phyloP scores from a whole-genome alignment of 2,113 vertebrate species.

The Xenopus borealis region DNA sequence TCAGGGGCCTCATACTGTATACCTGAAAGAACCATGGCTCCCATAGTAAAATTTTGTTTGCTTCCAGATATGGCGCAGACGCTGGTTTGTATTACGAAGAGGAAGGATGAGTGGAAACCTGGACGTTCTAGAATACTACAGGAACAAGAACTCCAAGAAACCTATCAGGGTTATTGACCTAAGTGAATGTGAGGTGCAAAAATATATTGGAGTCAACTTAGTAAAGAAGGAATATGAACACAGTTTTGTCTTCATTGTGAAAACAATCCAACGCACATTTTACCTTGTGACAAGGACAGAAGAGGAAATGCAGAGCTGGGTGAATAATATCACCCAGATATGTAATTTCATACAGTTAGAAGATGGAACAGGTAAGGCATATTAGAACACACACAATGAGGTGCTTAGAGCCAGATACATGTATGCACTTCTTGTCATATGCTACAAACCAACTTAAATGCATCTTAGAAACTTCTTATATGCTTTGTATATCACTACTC shows the following conservation, averaged over 20 bases:
- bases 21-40: too few species aligned
- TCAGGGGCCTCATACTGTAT: too few species aligned
- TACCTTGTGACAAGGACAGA: conserved; percentile 95
- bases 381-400: too few species aligned
- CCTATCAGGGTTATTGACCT: conserved; percentile 91
- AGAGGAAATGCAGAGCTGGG: conserved; percentile 94
- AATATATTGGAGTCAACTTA: conserved; percentile 73
- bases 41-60: neutral
- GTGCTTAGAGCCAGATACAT: too few species aligned
- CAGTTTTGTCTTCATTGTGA: conserved; percentile 88
- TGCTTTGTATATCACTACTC: too few species aligned
- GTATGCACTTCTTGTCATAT: too few species aligned
- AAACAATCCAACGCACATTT: conserved; percentile 85
- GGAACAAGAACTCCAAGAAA: conserved; percentile 83
- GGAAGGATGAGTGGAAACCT: conserved; percentile 93
- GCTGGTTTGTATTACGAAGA: conserved; percentile 92
- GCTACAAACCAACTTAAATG: too few species aligned
- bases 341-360: conserved; percentile 82
- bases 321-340: conserved; percentile 86
- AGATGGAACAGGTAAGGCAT: conserved; percentile 74
- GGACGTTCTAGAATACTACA: conserved; percentile 92
- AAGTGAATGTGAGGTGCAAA: conserved; percentile 86
- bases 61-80: conserved; percentile 87
- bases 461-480: too few species aligned
- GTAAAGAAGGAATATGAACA: conserved; percentile 85